Evolutionary conservation across 2,113 vertebrate genomes (phyloP), one percentile per base, ranked within the genome.

Genomic region (Solenodon paradoxus): DNA sequence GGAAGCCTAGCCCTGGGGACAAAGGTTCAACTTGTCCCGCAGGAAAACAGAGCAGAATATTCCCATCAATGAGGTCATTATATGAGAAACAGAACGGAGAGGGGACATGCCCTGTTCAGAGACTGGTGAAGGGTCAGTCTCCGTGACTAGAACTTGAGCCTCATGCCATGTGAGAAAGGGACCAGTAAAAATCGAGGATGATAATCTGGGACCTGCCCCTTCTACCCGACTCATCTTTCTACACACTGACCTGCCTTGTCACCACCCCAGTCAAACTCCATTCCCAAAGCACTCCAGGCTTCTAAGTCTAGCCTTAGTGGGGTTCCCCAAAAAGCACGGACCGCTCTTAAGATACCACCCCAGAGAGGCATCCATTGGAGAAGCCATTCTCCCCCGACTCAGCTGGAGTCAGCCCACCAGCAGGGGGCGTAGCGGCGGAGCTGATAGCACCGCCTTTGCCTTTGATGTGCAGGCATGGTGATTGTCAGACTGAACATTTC

Each of bases 401-500:
- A 93, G 94, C 97, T 87, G 49, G 84, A 96, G 97, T 97, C 96
- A 97, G 96, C 83, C 75, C 83, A 69, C 95, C 97, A 96, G 84
- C 95, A 87, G n/a, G n/a, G n/a, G n/a, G n/a, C n/a, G n/a, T n/a
- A n/a, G n/a, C n/a, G n/a, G n/a, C n/a, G n/a, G n/a, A 6, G 88
- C n/a, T 93, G 97, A 97, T 95, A 97, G 88, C 78, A 19, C 88
- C 78, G 63, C 42, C 83, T 61, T 12, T 22, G 87, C 90, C 97
- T 97, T 97, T 97, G 97, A 97, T 97, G 94, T 84, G 71, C 0
- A 0, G n/a, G 92, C 90, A 97, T 97, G 96, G 92, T 57, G 90
- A 97, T 68, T 78, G 94, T 97, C 97, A 97, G 96, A 45, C 90
- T 72, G 77, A 85, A 90, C 94, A 95, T 97, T 97, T 97, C 90